phyloP scores from a whole-genome alignment of 2,797 vertebrate species.

The Enteromius thamalakanensis region DNA sequence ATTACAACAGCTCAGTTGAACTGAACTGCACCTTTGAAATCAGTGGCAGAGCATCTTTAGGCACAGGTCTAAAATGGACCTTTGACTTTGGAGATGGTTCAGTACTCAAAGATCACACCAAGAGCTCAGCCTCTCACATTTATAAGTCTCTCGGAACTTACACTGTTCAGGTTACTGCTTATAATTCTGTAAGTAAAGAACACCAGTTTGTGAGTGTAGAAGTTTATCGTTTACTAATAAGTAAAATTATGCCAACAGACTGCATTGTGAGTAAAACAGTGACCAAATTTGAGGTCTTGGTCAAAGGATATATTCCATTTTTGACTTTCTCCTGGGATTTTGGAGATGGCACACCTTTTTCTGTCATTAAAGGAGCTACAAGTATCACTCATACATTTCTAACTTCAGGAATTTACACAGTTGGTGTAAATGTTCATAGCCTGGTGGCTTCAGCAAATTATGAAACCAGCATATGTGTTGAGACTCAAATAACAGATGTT shows the following conservation, averaged over 20 bases:
- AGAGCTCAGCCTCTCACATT: conserved; percentile 66
- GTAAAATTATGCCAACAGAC: conserved; percentile 66
- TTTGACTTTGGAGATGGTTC: conserved; percentile 81
- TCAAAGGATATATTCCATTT: conserved; percentile 66
- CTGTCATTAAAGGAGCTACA: conserved; percentile 63
- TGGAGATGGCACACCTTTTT: conserved; percentile 68
- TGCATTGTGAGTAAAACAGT: conserved; percentile 65
- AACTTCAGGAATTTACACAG: conserved; percentile 65
- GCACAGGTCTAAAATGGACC: conserved; percentile 72
- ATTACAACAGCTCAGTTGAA: conserved; percentile 68
- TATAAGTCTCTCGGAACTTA: conserved; percentile 75
- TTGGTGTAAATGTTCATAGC: conserved; percentile 71
- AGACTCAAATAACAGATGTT: conserved; percentile 67
- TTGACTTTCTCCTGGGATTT: conserved; percentile 78
- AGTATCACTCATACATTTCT: conserved; percentile 69
- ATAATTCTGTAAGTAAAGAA: conserved; percentile 68
- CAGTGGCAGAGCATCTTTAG: conserved; percentile 66
- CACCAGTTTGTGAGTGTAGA: conserved; percentile 64
- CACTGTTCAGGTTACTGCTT: conserved; percentile 68
- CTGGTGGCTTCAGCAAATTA: conserved; percentile 52
- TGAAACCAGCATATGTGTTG: conserved; percentile 69
- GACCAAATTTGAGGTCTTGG: conserved; percentile 63
- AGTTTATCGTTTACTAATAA: conserved; percentile 70
- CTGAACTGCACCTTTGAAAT: conserved; percentile 66
- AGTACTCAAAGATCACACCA: conserved; percentile 59